phyloP scores from a whole-genome alignment of 1,140 invertebrate genomes.

The Caenorhabditis inopinata region DNA sequence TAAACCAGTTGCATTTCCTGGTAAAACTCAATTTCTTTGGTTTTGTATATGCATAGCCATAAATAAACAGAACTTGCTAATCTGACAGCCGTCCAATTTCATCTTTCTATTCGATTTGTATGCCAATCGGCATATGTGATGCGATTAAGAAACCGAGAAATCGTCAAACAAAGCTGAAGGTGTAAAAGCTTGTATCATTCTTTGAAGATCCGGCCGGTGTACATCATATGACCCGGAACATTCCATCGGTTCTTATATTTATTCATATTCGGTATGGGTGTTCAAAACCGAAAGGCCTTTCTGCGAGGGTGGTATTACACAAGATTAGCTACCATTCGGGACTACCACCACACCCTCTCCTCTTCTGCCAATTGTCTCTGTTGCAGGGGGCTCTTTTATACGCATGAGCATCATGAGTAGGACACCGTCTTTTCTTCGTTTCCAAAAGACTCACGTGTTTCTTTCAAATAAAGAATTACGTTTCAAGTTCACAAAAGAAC shows the following conservation, averaged over 20 bases:
- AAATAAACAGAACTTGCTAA: conserved; percentile 22
- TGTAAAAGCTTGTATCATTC: background rate
- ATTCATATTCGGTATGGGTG: background rate
- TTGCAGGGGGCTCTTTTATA: too few relatives aligned
- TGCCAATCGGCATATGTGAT: conserved; percentile 23
- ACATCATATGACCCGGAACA: background rate
- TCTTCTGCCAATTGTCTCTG: too few relatives aligned
- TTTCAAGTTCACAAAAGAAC: too few relatives aligned
- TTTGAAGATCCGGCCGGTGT: background rate
- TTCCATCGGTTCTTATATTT: background rate
- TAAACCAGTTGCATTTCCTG: background rate
- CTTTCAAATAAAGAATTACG: too few relatives aligned
- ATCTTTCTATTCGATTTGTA: background rate
- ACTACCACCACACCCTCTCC: too few relatives aligned
- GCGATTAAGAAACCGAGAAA: background rate
- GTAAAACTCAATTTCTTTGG: background rate
- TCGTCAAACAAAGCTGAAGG: background rate
- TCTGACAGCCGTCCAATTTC: conserved; percentile 16
- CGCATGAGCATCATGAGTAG: too few relatives aligned
- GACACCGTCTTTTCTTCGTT: too few relatives aligned
- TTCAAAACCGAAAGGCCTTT: too few relatives aligned
- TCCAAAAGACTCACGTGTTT: too few relatives aligned
- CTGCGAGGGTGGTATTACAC: background rate
- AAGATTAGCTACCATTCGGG: conserved; percentile 17
- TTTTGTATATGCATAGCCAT: background rate